Percentiles rank a stretch among this genome's conserved stretches.
phyloP scores from a whole-genome alignment of 1,140 invertebrate genomes.

The Apis cerana region DNA sequence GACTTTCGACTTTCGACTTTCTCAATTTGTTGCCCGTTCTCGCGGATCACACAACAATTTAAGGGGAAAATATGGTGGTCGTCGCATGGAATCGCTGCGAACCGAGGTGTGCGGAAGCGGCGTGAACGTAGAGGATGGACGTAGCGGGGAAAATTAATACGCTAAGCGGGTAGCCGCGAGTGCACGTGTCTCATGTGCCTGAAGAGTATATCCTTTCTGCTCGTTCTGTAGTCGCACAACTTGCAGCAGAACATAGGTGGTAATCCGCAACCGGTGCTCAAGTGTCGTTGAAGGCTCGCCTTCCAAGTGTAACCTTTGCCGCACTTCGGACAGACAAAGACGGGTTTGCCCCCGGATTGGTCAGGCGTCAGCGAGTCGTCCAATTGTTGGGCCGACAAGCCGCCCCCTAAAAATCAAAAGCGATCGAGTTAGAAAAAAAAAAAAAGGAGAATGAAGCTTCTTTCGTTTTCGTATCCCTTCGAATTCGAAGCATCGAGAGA shows the following conservation, averaged over 20 bases:
- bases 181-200: conserved; percentile 76
- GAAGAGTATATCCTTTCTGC: conserved; percentile 80
- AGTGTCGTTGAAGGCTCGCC: conserved; percentile 77
- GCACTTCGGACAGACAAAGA: conserved; percentile 74
- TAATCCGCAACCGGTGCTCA: conserved; percentile 80
- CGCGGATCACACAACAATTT: too few species aligned
- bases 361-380: conserved; percentile 26
- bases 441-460: too few species aligned
- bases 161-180: not conserved
- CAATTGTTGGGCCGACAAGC: not conserved
- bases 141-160: not conserved
- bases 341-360: conserved; percentile 19
- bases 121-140: not conserved
- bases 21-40: too few species aligned
- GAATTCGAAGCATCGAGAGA: too few species aligned
- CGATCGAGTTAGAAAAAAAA: conserved; percentile 28
- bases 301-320: conserved; percentile 76
- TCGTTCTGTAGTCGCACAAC: conserved; percentile 80
- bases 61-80: too few species aligned
- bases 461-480: not conserved
- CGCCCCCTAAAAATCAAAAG: conserved; percentile 57
- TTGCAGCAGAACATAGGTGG: conserved; percentile 81
- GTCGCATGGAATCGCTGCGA: too few species aligned
- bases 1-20: too few species aligned
- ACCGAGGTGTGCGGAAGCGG: too few species aligned